Percentiles rank a stretch among this genome's conserved stretches.
Evolutionary conservation across 1,140 invertebrate genomes (phyloP).

Genomic region (Bicyclus anynana): DNA sequence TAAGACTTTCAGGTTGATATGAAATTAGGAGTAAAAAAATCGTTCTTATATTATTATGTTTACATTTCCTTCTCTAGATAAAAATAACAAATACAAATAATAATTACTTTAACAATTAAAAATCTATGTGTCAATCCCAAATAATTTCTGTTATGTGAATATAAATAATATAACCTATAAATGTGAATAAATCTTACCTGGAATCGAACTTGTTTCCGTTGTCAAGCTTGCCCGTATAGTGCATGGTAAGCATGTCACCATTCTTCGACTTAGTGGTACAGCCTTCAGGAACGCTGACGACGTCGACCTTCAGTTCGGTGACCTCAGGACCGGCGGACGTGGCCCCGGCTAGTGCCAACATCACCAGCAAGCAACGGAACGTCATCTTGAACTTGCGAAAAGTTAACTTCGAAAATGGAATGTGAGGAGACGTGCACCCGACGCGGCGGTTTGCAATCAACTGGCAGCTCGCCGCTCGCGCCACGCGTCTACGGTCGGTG

Average conservation of each 20-base stretch:
- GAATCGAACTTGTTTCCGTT: slow-evolving; percentile 96
- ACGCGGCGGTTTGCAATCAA: slow-evolving; percentile 39
- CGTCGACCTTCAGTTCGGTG: slow-evolving; percentile 88
- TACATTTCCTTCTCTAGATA: no score
- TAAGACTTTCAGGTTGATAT: no score
- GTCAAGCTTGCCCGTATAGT: slow-evolving; percentile 92
- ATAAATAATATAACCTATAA: no score
- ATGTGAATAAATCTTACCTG: no score
- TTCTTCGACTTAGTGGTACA: slow-evolving; percentile 90
- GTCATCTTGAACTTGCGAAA: slow-evolving; percentile 69
- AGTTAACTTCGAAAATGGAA: slow-evolving; percentile 37
- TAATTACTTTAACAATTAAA: no score
- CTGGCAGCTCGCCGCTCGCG: no score
- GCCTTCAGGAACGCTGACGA: slow-evolving; percentile 85
- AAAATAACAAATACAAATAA: no score
- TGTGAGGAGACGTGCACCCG: slow-evolving; percentile 35
- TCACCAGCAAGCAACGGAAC: slow-evolving; percentile 56
- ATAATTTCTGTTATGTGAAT: no score
- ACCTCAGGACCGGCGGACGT: slow-evolving; percentile 64
- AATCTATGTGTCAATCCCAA: no score
- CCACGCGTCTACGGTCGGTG: no score
- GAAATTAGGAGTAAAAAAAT: no score
- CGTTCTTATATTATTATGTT: no score
- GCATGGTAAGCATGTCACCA: slow-evolving; percentile 94
- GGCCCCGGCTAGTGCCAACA: slow-evolving; percentile 70